phyloP scores from a whole-genome alignment of 35 echinoderm and acorn worm genomes.

The Patiria miniata region DNA sequence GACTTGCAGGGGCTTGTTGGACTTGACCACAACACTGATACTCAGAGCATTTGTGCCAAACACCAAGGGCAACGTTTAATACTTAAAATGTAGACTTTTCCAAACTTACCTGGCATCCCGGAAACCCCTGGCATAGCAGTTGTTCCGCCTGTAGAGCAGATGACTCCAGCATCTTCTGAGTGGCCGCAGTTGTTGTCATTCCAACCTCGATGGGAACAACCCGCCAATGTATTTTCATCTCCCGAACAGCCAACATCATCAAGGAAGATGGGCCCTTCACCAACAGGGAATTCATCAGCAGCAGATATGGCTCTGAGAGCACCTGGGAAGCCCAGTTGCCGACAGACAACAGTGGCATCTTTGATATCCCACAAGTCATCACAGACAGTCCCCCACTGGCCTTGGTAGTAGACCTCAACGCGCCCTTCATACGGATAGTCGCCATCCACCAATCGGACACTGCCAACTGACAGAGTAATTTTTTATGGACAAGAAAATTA shows the following conservation, averaged over 20 bases:
- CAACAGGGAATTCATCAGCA: not conserved
- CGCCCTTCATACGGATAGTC: not conserved
- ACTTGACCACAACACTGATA: too few species aligned
- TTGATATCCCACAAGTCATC: not conserved
- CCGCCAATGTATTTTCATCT: not conserved
- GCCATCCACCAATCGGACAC: not conserved
- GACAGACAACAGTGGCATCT: too few species aligned
- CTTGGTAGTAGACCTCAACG: conserved; percentile 34
- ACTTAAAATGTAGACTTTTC: not conserved
- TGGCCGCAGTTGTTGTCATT: not conserved
- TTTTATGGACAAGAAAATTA: too few species aligned
- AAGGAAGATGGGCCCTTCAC: conserved; percentile 13
- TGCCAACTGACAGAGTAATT: not conserved
- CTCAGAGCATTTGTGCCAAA: too few species aligned
- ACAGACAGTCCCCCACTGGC: conserved; percentile 45
- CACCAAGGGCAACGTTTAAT: too few species aligned
- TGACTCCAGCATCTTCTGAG: conserved; percentile 24
- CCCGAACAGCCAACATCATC: conserved; percentile 13
- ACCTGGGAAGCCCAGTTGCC: conserved; percentile 22
- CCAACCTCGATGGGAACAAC: not conserved
- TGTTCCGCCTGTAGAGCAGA: not conserved
- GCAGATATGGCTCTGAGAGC: not conserved
- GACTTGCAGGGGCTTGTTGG: too few species aligned
- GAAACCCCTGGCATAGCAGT: not conserved
- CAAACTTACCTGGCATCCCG: not conserved